Evolutionary conservation across 2,797 vertebrate genomes (phyloP).

Genomic region (Sebastes vulpes): DNA sequence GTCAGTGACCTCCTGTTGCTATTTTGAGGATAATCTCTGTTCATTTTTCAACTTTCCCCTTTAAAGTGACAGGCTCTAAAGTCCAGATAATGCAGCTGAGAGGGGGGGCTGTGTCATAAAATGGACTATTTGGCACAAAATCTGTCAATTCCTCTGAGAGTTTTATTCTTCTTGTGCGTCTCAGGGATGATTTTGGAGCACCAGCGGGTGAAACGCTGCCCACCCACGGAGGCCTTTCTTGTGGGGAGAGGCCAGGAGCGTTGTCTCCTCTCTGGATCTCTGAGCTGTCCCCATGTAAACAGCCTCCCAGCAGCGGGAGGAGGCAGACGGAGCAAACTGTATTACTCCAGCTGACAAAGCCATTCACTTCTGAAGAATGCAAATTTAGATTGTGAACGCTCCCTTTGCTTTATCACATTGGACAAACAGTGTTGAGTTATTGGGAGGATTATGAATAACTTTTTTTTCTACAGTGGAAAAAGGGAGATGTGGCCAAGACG

Average conservation of each 20-base stretch:
- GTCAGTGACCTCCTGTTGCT: conserved; percentile 48
- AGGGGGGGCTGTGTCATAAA: conserved; percentile 71
- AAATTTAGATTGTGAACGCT: conserved; percentile 78
- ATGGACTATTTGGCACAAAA: conserved; percentile 79
- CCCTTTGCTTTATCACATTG: conserved; percentile 73
- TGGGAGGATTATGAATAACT: conserved; percentile 82
- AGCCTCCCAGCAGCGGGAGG: conserved; percentile 75
- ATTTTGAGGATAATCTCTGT: conserved; percentile 32
- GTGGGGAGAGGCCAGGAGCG: conserved; percentile 61
- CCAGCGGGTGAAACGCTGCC: conserved; percentile 70
- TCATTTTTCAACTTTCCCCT: conserved; percentile 65
- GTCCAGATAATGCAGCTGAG: conserved; percentile 52
- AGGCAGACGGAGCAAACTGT: conserved; percentile 51
- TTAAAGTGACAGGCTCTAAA: conserved; percentile 65
- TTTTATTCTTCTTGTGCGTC: conserved; percentile 64
- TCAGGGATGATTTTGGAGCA: conserved; percentile 58
- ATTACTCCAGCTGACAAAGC: conserved; percentile 69
- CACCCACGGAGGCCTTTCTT: conserved; percentile 81
- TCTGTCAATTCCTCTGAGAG: conserved; percentile 70
- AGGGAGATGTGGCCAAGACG: conserved; percentile 78
- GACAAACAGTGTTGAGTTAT: conserved; percentile 82
- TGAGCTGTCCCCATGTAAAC: conserved; percentile 81
- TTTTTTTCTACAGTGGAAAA: conserved; percentile 83
- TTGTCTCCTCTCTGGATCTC: conserved; percentile 82
- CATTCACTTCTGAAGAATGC: conserved; percentile 76